A percentile compares a stretch with the other conserved stretches of the same genome.
Conservation (phyloP, 2,113 vertebrate genomes). For the Arothron firmamentum region DNA sequence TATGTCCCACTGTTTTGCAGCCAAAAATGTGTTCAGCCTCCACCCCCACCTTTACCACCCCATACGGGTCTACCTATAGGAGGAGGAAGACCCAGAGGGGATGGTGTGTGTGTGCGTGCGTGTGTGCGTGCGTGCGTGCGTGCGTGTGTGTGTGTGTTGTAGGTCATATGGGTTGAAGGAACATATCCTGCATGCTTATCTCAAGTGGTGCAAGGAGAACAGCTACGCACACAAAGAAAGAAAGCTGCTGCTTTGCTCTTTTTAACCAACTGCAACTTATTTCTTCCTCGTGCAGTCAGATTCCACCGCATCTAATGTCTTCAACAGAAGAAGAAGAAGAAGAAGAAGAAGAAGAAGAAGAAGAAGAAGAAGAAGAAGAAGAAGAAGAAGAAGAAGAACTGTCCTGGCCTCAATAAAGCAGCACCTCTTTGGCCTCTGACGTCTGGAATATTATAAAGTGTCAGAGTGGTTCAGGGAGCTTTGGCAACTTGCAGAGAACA, state of each 20-base stretch:
- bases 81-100: constrained; percentile 62
- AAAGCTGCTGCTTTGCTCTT: constrained; percentile 22
- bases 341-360: too few species aligned
- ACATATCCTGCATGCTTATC: constrained; percentile 70
- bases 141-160: constrained; percentile 19
- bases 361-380: too few species aligned
- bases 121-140: constrained; percentile 25
- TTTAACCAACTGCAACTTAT: constrained; percentile 53
- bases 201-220: constrained; percentile 48
- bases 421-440: constrained; percentile 7
- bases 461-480: constrained; percentile 37
- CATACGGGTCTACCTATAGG: constrained; percentile 70
- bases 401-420: constrained; percentile 41
- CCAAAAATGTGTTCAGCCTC: constrained; percentile 83
- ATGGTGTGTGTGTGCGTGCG: constrained; percentile 7
- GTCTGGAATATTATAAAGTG: constrained; percentile 40
- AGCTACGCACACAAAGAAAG: constrained; percentile 9
- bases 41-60: constrained; percentile 45
- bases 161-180: constrained; percentile 65
- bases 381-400: constrained; percentile 18
- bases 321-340: constrained; percentile 35
- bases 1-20: constrained; percentile 55
- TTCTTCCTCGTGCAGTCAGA: constrained; percentile 33
- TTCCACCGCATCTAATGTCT: background rate
- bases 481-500: constrained; percentile 3